phyloP scores from a whole-genome alignment of 2,113 vertebrate species.

The Pholis gunnellus region DNA sequence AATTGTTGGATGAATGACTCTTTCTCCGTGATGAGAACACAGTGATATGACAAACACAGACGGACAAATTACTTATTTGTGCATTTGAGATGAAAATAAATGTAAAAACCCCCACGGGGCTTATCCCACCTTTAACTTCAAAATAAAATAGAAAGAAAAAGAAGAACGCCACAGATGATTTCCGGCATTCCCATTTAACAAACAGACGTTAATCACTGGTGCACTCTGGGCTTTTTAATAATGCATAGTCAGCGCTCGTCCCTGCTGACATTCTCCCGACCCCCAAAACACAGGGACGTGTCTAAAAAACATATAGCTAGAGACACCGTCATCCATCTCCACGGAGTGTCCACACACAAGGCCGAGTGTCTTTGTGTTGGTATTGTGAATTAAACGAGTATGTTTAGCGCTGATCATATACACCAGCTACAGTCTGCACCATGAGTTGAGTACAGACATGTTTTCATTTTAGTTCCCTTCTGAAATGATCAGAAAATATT shows the following conservation, averaged over 20 bases:
- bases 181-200: slow-evolving; percentile 57
- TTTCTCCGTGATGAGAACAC: neutral
- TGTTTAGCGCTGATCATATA: neutral
- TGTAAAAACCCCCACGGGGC: slow-evolving; percentile 10
- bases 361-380: neutral
- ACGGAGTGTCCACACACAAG: neutral
- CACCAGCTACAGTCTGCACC: neutral
- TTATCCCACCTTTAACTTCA: slow-evolving; percentile 19
- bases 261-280: slow-evolving; percentile 28
- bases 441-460: neutral
- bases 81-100: neutral
- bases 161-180: slow-evolving; percentile 32
- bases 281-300: slow-evolving; percentile 54
- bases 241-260: slow-evolving; percentile 65
- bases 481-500: neutral
- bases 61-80: slow-evolving; percentile 15
- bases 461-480: neutral
- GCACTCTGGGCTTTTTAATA: slow-evolving; percentile 74
- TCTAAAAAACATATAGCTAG: slow-evolving; percentile 25
- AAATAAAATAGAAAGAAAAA: slow-evolving; percentile 16
- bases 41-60: neutral
- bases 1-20: slow-evolving; percentile 24
- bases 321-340: slow-evolving; percentile 28
- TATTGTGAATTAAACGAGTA: neutral
- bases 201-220: slow-evolving; percentile 57